Base-by-base conservation (phyloP, 2,797 vertebrate species). In the Phalloptychus januarius region DNA sequence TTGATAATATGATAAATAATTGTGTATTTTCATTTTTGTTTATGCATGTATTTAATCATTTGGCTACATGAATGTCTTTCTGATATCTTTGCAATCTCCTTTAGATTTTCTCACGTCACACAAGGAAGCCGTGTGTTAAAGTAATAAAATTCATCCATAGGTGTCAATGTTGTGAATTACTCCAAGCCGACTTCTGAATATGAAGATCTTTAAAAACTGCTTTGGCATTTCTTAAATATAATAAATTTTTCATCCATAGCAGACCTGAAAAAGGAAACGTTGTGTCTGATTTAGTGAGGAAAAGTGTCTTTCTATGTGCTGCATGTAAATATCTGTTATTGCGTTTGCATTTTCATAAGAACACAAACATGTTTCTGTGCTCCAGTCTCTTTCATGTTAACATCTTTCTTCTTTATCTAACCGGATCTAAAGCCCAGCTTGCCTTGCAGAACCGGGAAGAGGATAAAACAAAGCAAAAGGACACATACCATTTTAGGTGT, bases 401-500 rank as follows among this genome's bases (percentile, higher is more conserved):
- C 71, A 52, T 40, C 0, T 0, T 46, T 52, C 74, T 78, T 76
- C 71, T 79, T 78, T 85, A 71, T 58, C 38, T 69, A 71, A 80
- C 72, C 76, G 74, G 65, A 69, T 81, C 79, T 71, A 74, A 33
- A 58, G 50, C 50, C 73, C 46, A 73, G 78, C 36, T 73, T 72
- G 71, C 75, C 84, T 76, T 77, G 76, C 78, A 89, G 74, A 81
- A 72, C 74, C 76, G 74, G 71, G 65, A 82, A 80, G 78, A 63
- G 78, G 87, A 91, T 87, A 87, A 91, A 83, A 78, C 65, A 88
- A 91, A 91, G 76, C 82, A 82, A 70, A 86, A 91, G 85, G 81
- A 82, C 88, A 79, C 88, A 86, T 45, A 88, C 91, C 88, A 89
- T 94, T 90, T 93, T 92, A 91, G 87, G 89, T 80, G 87, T 76